phyloP scores from a whole-genome alignment of 2,797 vertebrate species.

The Meriones psammophilus region DNA sequence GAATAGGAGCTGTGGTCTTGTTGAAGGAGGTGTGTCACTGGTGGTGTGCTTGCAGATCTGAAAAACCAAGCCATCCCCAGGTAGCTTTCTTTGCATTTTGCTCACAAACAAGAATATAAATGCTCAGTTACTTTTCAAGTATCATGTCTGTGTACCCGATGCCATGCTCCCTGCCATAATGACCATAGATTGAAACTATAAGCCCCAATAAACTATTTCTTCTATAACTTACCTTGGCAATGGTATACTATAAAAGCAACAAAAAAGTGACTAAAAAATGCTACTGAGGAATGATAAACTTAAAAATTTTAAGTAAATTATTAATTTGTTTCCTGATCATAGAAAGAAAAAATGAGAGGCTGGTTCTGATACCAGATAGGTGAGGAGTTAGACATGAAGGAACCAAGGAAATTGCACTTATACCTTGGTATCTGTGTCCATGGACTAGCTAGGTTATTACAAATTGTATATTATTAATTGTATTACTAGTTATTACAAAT shows the following conservation, averaged over 20 bases:
- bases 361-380: not conserved
- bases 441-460: too few species aligned
- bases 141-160: not conserved
- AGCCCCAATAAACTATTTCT: not conserved
- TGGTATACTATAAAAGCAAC: not conserved
- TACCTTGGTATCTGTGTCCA: not conserved
- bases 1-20: too few species aligned
- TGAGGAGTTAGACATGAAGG: not conserved
- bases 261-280: not conserved
- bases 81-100: not conserved
- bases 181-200: not conserved
- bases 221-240: not conserved
- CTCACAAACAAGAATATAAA: not conserved
- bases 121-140: not conserved
- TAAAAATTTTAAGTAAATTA: constrained; percentile 12
- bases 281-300: not conserved
- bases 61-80: too few species aligned
- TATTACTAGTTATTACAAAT: too few species aligned
- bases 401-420: not conserved
- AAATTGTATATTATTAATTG: too few species aligned
- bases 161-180: not conserved
- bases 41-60: too few species aligned
- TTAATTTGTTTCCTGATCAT: not conserved
- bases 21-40: too few species aligned
- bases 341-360: not conserved